phyloP scores from a whole-genome alignment of 2,113 vertebrate species.

The Suncus etruscus region DNA sequence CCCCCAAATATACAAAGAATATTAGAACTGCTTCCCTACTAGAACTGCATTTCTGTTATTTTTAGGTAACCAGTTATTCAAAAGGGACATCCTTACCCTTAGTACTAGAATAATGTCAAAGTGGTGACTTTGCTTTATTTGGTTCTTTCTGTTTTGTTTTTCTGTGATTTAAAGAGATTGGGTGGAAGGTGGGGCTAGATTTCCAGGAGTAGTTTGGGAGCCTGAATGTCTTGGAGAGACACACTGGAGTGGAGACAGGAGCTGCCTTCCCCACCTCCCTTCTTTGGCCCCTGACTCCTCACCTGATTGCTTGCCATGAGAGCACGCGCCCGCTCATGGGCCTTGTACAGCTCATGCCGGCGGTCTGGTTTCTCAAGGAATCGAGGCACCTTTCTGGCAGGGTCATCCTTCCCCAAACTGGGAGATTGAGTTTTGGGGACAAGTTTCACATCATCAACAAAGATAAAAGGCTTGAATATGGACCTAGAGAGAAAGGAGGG shows the following conservation, averaged over 20 bases:
- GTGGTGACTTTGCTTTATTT: background rate
- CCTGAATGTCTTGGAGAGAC: background rate
- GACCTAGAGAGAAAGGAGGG: constrained; percentile 85
- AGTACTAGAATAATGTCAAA: background rate
- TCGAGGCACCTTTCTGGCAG: constrained; percentile 88
- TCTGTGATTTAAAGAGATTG: background rate
- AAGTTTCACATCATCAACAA: constrained; percentile 89
- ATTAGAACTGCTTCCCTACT: background rate
- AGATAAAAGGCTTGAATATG: constrained; percentile 93
- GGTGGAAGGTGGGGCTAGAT: background rate
- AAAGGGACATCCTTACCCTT: background rate
- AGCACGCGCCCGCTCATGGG: constrained; percentile 86
- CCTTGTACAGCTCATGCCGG: constrained; percentile 90
- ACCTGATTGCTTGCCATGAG: constrained; percentile 88
- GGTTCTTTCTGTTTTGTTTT: background rate
- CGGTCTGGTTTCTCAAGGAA: constrained; percentile 90
- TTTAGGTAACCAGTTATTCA: background rate
- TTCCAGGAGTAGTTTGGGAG: background rate
- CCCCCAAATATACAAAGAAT: background rate
- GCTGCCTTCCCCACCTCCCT: background rate
- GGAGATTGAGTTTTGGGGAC: constrained; percentile 90
- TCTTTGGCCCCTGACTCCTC: background rate
- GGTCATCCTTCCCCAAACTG: constrained; percentile 87
- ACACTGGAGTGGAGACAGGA: background rate
- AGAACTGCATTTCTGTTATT: background rate